phyloP scores from a whole-genome alignment of 2,113 vertebrate genomes.

The Balaeniceps rex region DNA sequence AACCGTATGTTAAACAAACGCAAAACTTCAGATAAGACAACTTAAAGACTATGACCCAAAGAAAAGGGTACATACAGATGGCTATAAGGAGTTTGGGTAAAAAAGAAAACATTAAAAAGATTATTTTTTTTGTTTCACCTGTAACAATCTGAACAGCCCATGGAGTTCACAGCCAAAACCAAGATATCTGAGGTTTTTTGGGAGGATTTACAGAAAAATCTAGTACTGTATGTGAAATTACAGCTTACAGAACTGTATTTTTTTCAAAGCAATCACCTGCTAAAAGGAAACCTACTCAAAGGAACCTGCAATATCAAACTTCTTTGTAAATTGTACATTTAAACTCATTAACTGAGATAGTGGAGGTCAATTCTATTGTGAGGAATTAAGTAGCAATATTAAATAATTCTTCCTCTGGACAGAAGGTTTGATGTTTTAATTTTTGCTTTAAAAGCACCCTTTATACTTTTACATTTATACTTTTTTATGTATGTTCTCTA shows the following conservation, averaged over 20 bases:
- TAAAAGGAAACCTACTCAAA: neutral
- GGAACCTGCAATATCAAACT: neutral
- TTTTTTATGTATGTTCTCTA: neutral
- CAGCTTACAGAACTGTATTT: neutral
- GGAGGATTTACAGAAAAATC: neutral
- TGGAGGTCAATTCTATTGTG: neutral
- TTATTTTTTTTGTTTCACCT: neutral
- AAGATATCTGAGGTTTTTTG: fast-evolving
- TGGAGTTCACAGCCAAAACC: neutral
- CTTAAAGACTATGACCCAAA: neutral
- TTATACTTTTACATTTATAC: neutral
- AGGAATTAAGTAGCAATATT: neutral
- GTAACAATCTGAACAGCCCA: neutral
- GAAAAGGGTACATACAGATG: neutral
- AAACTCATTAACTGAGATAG: neutral
- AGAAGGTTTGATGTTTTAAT: neutral
- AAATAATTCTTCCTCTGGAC: neutral
- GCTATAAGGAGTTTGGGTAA: neutral
- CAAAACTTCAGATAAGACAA: neutral
- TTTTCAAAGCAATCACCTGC: neutral
- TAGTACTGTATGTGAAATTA: neutral
- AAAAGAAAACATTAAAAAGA: neutral
- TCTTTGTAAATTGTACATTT: neutral
- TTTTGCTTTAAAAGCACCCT: neutral
- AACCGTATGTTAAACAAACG: neutral